A percentile compares a stretch with the other conserved stretches of the same genome.
Conservation (phyloP, 2,113 vertebrate species). For the Picathartes gymnocephalus region DNA sequence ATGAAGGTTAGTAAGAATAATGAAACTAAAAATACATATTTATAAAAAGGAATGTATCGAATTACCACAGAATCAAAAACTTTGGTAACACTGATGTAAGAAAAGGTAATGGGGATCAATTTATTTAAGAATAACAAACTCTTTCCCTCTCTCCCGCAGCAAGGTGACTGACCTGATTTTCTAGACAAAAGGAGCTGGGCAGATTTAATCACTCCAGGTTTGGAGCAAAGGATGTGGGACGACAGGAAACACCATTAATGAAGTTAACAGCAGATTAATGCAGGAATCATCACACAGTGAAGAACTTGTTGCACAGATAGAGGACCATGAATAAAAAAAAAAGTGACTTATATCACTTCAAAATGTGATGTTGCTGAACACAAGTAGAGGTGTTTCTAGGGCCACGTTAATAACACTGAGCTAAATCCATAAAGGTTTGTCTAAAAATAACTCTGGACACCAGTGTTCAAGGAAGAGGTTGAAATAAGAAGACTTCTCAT, state of each 20-base stretch:
- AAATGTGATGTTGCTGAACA: background rate
- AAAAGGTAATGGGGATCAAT: background rate
- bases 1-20: background rate
- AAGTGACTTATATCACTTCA: background rate
- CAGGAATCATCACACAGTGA: background rate
- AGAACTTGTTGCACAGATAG: background rate
- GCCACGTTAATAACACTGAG: background rate
- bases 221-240: background rate
- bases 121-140: background rate
- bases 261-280: background rate
- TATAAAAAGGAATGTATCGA: background rate
- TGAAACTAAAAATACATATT: background rate
- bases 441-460: background rate
- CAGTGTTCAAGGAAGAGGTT: background rate
- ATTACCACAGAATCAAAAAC: background rate
- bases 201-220: background rate
- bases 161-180: background rate
- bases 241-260: background rate
- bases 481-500: background rate
- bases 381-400: background rate
- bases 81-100: fast-evolving
- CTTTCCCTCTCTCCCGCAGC: background rate
- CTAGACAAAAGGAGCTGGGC: background rate
- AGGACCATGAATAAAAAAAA: background rate
- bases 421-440: background rate